These are phyloP conservation scores for Schlechtendalia chinensis DNA, from an alignment of 1,140 invertebrate species.

Conservation along the genomic window DNA sequence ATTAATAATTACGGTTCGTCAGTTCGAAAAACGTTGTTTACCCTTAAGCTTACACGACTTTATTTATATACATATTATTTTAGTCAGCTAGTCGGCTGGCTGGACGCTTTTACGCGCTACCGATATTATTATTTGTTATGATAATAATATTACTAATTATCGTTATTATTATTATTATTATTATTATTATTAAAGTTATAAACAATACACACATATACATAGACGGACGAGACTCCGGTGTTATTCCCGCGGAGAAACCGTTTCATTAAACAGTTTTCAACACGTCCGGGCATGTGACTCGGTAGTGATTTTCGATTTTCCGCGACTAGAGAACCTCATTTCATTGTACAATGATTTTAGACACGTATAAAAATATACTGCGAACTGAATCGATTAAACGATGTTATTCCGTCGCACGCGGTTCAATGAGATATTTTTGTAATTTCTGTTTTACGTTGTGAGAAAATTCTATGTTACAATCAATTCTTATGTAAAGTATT, in stretches of 20 bases:
- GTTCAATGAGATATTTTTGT: no score
- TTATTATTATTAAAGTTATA: conserved; percentile 2
- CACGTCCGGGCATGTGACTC: background rate
- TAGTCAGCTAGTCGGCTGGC: no score
- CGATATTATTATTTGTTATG: background rate
- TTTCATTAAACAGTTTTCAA: background rate
- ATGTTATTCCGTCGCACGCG: no score
- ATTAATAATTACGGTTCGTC: conserved; percentile 49
- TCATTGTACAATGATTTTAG: no score
- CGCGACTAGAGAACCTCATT: no score
- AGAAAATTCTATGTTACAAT: no score
- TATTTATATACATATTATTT: background rate
- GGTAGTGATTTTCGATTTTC: background rate
- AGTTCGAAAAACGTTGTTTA: conserved; percentile 48
- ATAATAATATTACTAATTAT: no score
- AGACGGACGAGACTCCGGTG: background rate
- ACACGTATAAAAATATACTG: no score
- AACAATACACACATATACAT: background rate
- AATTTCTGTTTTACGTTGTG: no score
- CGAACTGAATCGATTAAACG: no score
- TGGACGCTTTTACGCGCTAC: conserved; percentile 11
- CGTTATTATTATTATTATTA: conserved; percentile 22
- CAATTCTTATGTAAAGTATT: no score
- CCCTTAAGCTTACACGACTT: conserved; percentile 34
- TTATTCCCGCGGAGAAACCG: background rate